These are phyloP conservation scores for Acanthurus leucopareius DNA, from an alignment of 2,797 vertebrate genomes.

Conservation along the genomic window DNA sequence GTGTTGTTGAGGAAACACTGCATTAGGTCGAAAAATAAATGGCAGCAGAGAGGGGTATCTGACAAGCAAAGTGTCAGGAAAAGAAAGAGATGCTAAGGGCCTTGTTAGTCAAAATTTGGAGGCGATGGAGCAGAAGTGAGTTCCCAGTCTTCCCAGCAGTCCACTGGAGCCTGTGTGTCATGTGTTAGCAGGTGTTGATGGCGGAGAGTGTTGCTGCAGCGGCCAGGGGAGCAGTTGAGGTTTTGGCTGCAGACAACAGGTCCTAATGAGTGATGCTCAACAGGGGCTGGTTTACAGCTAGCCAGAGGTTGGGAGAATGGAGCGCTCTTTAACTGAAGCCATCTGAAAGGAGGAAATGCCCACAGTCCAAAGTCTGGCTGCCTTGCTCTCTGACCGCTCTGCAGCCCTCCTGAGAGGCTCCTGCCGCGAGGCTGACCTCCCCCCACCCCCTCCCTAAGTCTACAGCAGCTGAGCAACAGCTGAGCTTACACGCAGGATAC, in stretches of 20 bases:
- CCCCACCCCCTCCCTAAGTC: background rate
- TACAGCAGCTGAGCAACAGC: conserved; percentile 21
- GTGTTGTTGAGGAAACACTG: conserved; percentile 48
- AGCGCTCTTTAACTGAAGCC: conserved; percentile 60
- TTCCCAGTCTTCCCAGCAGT: conserved; percentile 29
- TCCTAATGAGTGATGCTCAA: conserved; percentile 70
- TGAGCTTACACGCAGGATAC: conserved; percentile 53
- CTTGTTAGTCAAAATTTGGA: conserved; percentile 57
- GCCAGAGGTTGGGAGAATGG: conserved; percentile 50
- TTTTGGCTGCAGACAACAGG: conserved; percentile 59
- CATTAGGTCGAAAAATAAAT: conserved; percentile 29
- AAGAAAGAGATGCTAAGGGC: conserved; percentile 47
- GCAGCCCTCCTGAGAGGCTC: conserved; percentile 42
- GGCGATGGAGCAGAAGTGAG: conserved; percentile 27
- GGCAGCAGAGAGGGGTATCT: conserved; percentile 9
- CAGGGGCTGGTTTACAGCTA: conserved; percentile 52
- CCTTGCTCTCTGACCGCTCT: conserved; percentile 51
- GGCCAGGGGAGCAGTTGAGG: conserved; percentile 53
- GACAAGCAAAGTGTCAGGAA: conserved; percentile 31
- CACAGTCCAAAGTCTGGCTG: conserved; percentile 56
- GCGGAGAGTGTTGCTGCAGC: conserved; percentile 53
- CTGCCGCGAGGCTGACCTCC: conserved; percentile 23
- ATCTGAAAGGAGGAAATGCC: conserved; percentile 62
- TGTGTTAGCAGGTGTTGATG: conserved; percentile 78
- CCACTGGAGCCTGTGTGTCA: conserved; percentile 53